Conservation (phyloP, 1,140 invertebrate genomes). For the Belonocnema kinseyi region DNA sequence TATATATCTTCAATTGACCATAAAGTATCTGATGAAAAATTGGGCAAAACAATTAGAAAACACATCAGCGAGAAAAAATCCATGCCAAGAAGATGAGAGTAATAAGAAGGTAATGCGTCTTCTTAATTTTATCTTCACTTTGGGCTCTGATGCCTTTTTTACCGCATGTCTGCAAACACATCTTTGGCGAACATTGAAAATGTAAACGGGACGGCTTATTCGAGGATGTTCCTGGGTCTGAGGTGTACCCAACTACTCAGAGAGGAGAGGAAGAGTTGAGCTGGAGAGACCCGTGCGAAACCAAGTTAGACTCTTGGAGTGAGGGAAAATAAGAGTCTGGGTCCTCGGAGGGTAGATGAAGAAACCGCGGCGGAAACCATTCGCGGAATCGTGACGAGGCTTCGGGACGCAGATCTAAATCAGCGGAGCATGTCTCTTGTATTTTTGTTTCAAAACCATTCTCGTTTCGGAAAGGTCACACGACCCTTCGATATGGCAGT, state of each 20-base stretch:
- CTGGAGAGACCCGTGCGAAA: slow-evolving; percentile 39
- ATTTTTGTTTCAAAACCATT: slow-evolving; percentile 38
- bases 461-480: slow-evolving; percentile 55
- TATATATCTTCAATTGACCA: too few relatives aligned
- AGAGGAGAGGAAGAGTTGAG: slow-evolving; percentile 36
- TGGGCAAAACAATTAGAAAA: not conserved
- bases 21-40: not conserved
- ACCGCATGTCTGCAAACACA: slow-evolving; percentile 9
- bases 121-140: slow-evolving; percentile 19
- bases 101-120: not conserved
- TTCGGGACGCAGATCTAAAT: slow-evolving; percentile 42
- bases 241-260: slow-evolving; percentile 41
- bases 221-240: not conserved
- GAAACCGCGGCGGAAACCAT: slow-evolving; percentile 35
- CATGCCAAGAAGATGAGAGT: not conserved
- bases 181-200: slow-evolving; percentile 5
- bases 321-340: slow-evolving; percentile 31
- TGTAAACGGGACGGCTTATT: slow-evolving; percentile 1
- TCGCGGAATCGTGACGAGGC: slow-evolving; percentile 61
- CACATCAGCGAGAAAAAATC: not conserved
- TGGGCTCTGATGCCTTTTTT: not conserved
- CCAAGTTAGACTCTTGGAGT: slow-evolving; percentile 37
- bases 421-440: slow-evolving; percentile 46
- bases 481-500: slow-evolving; percentile 59
- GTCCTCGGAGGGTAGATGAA: slow-evolving; percentile 16